Conservation (phyloP, 2,888 invertebrate genomes). For the Adelphocoris suturalis region DNA sequence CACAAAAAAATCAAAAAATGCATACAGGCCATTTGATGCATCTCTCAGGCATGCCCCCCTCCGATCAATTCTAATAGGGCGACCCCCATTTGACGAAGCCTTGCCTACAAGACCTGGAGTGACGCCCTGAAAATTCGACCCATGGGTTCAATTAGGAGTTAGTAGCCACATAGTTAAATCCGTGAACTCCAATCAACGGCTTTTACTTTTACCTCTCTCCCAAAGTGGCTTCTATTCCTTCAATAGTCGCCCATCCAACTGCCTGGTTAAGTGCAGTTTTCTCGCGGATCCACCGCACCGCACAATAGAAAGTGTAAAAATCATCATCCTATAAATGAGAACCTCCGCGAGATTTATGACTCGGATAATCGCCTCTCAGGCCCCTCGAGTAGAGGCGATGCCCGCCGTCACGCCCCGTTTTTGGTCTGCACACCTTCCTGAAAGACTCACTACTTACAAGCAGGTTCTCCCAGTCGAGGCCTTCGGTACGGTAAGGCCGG, state of each 20-base stretch:
- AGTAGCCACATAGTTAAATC: no score
- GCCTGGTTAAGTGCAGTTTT: slow-evolving; percentile 6
- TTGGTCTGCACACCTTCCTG: background rate
- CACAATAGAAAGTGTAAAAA: slow-evolving; percentile 29
- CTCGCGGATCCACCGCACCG: background rate
- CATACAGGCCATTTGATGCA: no score
- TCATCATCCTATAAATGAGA: slow-evolving; percentile 8
- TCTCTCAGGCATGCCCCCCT: no score
- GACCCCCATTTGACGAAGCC: no score
- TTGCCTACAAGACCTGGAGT: no score
- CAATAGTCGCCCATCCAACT: background rate
- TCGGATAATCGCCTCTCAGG: background rate
- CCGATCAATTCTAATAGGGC: no score
- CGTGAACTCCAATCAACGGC: no score
- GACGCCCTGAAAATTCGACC: no score
- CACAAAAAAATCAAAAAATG: no score
- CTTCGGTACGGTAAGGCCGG: no score
- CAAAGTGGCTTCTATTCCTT: background rate
- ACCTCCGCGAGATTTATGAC: background rate
- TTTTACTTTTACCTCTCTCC: no score
- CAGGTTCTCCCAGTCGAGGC: background rate
- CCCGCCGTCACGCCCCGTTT: slow-evolving; percentile 6
- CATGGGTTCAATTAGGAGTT: no score
- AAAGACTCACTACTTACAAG: background rate
- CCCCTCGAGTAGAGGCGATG: background rate